Evolutionary conservation across 2,113 vertebrate genomes (phyloP), one percentile per base, ranked within the genome.

Genomic region (Ariopsis seemanni): DNA sequence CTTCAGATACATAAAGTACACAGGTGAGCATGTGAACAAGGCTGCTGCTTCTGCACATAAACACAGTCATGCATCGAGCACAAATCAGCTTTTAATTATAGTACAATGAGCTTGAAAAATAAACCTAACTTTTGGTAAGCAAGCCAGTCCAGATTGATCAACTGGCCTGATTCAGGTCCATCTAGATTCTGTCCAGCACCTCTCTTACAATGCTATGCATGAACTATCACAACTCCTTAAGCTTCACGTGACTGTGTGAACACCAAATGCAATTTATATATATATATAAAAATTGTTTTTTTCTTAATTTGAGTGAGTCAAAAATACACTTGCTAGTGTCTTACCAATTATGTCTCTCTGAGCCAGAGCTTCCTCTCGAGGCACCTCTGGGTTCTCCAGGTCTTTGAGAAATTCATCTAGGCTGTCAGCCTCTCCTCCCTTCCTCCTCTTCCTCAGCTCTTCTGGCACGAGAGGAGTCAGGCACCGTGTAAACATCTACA

Each of bases 361-460:
- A 78, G 84, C 7, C 95, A 87, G 17, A 1, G 92, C 77, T 95
- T 99, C 98, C 84, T 98, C 98, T 90, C 98, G 94, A 14, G 98
- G 98, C 84, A 99, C 97, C 92, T 99, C 98, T 30, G 98, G 97
- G 91, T 99, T 99, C 93, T 99, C 98, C 93, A 99, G 96, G 89
- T 99, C 98, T 93, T 98, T 99, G 88, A 99, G 97, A 95, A 99
- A 99, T 88, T 99, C 98, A 91, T 99, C 98, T 90, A 99, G 93
- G 86, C 97, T 99, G 92, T 99, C 98, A 81, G 98, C 98, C 91
- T 99, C 98, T 6, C 98, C 98, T 20, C 98, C 98, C 95, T 99
- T 99, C 93, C 97, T 97, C 90, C 97, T 97, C 94, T 99, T 99
- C 91, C 97, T 95, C 88, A 99, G 92, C 88, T 99, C 98, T 91